Base-by-base conservation (phyloP, 2,888 invertebrate species). In the Luperina testacea region DNA sequence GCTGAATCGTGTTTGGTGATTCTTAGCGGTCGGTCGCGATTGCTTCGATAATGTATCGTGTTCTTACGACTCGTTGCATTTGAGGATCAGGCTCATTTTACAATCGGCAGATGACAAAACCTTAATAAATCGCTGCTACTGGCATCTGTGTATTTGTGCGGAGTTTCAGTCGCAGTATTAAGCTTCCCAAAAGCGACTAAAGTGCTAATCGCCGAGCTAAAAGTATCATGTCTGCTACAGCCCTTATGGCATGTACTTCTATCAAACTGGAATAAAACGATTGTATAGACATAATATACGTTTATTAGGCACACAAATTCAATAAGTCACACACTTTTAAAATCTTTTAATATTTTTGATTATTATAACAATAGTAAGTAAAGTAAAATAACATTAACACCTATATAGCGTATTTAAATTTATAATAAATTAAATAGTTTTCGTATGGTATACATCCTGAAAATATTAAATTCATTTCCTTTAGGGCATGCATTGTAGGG, bases 201-300 rank as follows among this genome's bases (percentile, higher is more conserved):
- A 59, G 27, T 15, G 20, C 20, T 45, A 32, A 17, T 57, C 24
- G 17, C 4, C 6, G 13, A 48, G 45, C 48, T 78, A 42, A 59
- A 69, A 78, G 8, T 13, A 24, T 38, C 48, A 15, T 51, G 24
- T n/a, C 17, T 70, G 24, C 17, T 48, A 38, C 2, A 13, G 27
- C 17, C 8, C 15, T 13, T 11, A 15, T 15, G 9, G 2, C n/a
- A 11, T 45, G 45, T 5, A n/a, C 17, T 73, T 65, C 11, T 59
- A 20, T 42, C 20, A 38, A 48, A 20, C 53, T 61, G 11, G 20
- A 74, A 76, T 32, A 45, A 68, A 76, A 80, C 82, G 68, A 76
- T 82, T 80, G 81, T 53, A 75, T 48, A 51, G 59, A 42, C 48
- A 74, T 57, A 15, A 20, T 59, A 42, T 63, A 27, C 53, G 42